Percentiles rank a stretch among this genome's conserved stretches.
Conservation (phyloP, 53 echinoderm and acorn worm genomes). For the Arbacia lixula region DNA sequence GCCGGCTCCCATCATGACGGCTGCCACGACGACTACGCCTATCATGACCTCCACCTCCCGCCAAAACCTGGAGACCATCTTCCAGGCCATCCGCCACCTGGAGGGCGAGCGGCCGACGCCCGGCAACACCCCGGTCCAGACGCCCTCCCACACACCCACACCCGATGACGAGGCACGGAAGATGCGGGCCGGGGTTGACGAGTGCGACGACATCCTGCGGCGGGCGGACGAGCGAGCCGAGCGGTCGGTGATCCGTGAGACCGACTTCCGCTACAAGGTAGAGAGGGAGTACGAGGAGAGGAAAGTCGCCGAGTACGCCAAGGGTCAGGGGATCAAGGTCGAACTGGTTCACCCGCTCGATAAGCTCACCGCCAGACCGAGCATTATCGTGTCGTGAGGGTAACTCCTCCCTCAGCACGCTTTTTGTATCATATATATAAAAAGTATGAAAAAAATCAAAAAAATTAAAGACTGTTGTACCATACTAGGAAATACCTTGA, state of each 20-base stretch:
- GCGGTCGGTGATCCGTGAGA: conserved; percentile 56
- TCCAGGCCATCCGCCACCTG: conserved; percentile 93
- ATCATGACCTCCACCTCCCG: conserved; percentile 81
- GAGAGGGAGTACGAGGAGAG: conserved; percentile 39
- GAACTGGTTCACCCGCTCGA: conserved; percentile 95
- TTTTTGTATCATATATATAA: conserved; percentile 10
- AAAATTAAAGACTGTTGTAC: conserved; percentile 8
- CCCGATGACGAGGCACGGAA: conserved; percentile 88
- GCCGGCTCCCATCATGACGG: conserved; percentile 75
- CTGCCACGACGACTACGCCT: too few relatives aligned
- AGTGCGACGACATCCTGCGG: conserved; percentile 67
- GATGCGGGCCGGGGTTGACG: conserved; percentile 75
- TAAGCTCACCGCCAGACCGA: conserved; percentile 87
- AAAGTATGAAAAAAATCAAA: not conserved
- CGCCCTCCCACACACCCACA: conserved; percentile 95
- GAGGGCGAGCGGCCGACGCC: conserved; percentile 91
- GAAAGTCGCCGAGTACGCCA: conserved; percentile 59
- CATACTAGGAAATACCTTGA: conserved; percentile 61
- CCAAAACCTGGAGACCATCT: conserved; percentile 97
- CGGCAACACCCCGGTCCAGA: conserved; percentile 89
- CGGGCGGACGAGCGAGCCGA: conserved; percentile 53
- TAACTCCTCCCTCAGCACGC: not conserved
- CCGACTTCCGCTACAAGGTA: conserved; percentile 12
- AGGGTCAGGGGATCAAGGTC: conserved; percentile 72
- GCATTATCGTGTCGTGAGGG: conserved; percentile 95